Conservation (phyloP, 2,113 vertebrate species). For the Pelvicachromis taeniatus region DNA sequence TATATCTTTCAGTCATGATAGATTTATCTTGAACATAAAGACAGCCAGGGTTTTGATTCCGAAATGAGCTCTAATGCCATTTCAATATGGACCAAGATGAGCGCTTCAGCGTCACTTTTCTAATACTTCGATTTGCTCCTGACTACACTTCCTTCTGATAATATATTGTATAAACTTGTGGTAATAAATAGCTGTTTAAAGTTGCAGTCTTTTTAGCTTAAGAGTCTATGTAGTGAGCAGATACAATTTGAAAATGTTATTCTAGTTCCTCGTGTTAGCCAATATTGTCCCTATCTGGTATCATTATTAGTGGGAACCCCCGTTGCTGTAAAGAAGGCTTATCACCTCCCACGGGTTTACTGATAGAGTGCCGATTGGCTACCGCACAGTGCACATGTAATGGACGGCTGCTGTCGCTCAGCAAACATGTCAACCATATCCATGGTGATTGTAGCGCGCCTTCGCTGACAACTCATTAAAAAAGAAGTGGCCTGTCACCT, state of each 20-base stretch:
- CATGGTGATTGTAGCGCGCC: slow-evolving; percentile 5
- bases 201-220: not conserved
- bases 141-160: not conserved
- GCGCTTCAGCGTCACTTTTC: slow-evolving; percentile 13
- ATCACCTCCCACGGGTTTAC: slow-evolving; percentile 43
- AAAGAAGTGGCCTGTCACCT: slow-evolving; percentile 33
- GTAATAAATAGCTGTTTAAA: not conserved
- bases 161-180: not conserved
- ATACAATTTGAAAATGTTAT: not conserved
- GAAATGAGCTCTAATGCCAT: slow-evolving; percentile 69
- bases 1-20: slow-evolving; percentile 53
- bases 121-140: not conserved
- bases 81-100: slow-evolving; percentile 36
- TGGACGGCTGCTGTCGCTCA: not conserved
- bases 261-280: not conserved
- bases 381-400: slow-evolving; percentile 16
- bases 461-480: slow-evolving; percentile 23
- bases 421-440: slow-evolving; percentile 50
- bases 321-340: slow-evolving; percentile 37
- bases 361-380: slow-evolving; percentile 34
- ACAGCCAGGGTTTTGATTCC: slow-evolving; percentile 60
- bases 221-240: not conserved
- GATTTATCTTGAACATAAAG: slow-evolving; percentile 55
- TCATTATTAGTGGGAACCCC: slow-evolving; percentile 24
- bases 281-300: slow-evolving; percentile 2